A percentile compares a stretch with the other conserved stretches of the same genome.
phyloP scores from a whole-genome alignment of 2,113 vertebrate genomes.

The Carassius carassius region DNA sequence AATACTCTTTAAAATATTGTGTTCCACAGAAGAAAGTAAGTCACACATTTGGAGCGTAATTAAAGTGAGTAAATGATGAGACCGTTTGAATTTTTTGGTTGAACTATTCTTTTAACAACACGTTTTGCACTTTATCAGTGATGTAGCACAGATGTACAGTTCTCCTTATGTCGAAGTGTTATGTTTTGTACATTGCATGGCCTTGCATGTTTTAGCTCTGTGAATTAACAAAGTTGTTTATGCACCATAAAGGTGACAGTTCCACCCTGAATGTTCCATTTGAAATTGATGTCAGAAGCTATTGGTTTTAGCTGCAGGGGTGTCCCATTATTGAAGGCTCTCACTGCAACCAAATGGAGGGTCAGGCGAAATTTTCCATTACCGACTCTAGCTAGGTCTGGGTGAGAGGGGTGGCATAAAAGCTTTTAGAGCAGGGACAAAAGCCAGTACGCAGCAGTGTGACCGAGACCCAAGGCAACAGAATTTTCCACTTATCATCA shows the following conservation, averaged over 20 bases:
- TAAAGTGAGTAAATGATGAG: not conserved
- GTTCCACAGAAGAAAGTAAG: not conserved
- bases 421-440: constrained; percentile 51
- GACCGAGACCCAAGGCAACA: constrained; percentile 44
- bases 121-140: not conserved
- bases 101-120: not conserved
- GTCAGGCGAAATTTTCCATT: constrained; percentile 62
- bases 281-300: constrained; percentile 50
- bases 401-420: constrained; percentile 28
- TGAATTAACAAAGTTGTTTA: constrained; percentile 35
- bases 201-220: not conserved
- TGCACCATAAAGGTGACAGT: constrained; percentile 36
- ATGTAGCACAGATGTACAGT: not conserved
- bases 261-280: constrained; percentile 48
- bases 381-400: constrained; percentile 25
- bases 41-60: not conserved
- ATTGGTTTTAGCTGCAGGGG: constrained; percentile 64
- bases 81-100: not conserved
- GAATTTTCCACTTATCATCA: constrained; percentile 36
- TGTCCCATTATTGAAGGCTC: constrained; percentile 56
- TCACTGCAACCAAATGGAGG: constrained; percentile 44
- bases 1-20: not conserved
- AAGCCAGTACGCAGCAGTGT: constrained; percentile 15
- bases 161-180: not conserved
- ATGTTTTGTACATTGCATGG: constrained; percentile 4